Percentiles rank a stretch among this genome's conserved stretches.
Evolutionary conservation across 1,140 invertebrate species (phyloP).

Genomic region (Drosophila mojavensis): DNA sequence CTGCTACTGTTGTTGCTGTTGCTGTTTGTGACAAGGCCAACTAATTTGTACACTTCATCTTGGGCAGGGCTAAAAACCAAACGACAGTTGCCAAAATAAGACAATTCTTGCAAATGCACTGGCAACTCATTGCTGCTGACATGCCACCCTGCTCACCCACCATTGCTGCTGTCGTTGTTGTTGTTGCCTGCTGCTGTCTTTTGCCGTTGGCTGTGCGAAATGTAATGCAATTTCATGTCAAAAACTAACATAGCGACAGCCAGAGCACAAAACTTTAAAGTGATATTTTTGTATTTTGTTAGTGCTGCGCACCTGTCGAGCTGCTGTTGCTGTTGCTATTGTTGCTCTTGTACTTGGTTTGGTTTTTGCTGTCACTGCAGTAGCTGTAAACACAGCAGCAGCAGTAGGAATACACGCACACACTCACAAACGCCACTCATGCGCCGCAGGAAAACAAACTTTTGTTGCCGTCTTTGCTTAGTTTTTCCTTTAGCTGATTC

Average conservation of each 20-base stretch:
- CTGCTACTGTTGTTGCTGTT: constrained; percentile 27
- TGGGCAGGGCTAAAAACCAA: constrained; percentile 49
- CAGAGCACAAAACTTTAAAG: constrained; percentile 72
- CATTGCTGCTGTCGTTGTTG: neutral
- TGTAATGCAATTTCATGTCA: constrained; percentile 82
- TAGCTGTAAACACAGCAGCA: constrained; percentile 9
- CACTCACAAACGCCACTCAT: constrained; percentile 70
- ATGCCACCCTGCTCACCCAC: neutral
- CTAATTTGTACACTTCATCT: constrained; percentile 80
- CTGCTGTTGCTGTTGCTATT: constrained; percentile 11
- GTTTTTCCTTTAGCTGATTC: constrained; percentile 16
- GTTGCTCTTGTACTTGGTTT: constrained; percentile 35
- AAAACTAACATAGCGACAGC: constrained; percentile 77
- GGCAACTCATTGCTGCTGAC: constrained; percentile 46
- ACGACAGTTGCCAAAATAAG: constrained; percentile 78
- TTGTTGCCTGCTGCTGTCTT: constrained; percentile 10
- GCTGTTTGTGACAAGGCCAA: constrained; percentile 73
- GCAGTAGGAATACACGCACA: constrained; percentile 23
- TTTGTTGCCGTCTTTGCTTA: constrained; percentile 41
- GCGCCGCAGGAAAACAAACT: constrained; percentile 79
- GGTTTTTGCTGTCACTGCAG: constrained; percentile 68
- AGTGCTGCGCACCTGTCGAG: constrained; percentile 64
- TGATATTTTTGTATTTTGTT: constrained; percentile 81
- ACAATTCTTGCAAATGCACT: constrained; percentile 55
- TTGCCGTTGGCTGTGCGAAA: constrained; percentile 60